These are phyloP conservation scores for Micoletzkya japonica DNA, from an alignment of 2,888 invertebrate species.

Conservation along the genomic window DNA sequence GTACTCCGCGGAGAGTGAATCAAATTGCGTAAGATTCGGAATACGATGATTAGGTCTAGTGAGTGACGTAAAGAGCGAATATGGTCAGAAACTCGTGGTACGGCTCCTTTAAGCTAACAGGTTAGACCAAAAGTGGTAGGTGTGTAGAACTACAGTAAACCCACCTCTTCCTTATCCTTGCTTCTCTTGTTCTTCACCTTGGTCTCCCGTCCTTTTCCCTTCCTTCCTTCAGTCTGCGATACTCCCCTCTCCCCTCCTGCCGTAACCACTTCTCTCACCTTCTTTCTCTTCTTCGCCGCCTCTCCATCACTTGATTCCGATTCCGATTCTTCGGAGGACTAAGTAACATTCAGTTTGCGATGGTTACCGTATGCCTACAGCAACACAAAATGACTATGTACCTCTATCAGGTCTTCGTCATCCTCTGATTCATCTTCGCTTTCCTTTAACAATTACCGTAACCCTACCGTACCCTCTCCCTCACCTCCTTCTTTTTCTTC, in stretches of 20 bases:
- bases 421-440: too few species aligned
- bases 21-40: too few species aligned
- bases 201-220: neutral
- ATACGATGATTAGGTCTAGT: too few species aligned
- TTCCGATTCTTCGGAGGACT: too few species aligned
- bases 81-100: too few species aligned
- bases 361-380: too few species aligned
- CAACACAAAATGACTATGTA: neutral
- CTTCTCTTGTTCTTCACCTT: neutral
- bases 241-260: neutral
- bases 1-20: too few species aligned
- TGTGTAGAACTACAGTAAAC: neutral
- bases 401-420: neutral
- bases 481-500: neutral
- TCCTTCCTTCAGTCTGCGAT: neutral
- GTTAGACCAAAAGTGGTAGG: too few species aligned
- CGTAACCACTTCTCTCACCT: neutral
- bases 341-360: too few species aligned
- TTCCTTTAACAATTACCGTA: too few species aligned
- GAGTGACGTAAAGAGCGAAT: too few species aligned
- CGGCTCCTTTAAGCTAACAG: too few species aligned
- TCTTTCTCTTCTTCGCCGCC: neutral
- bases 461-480: neutral
- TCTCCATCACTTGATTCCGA: neutral
- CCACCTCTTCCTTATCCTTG: neutral